phyloP scores from a whole-genome alignment of 2,797 vertebrate species.

The Spondyliosoma cantharus region DNA sequence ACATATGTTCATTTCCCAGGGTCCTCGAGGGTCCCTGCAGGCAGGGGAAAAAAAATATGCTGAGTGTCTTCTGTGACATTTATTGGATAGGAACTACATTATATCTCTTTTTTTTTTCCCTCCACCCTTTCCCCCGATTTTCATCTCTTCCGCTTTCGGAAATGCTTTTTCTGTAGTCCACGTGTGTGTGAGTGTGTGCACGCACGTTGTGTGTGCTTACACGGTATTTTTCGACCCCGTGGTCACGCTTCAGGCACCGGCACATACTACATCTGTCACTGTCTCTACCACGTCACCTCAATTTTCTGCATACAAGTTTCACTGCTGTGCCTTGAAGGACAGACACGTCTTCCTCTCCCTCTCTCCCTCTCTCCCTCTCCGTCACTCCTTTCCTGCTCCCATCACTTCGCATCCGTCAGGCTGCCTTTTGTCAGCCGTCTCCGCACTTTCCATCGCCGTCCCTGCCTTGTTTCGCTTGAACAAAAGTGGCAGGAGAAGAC shows the following conservation, averaged over 20 bases:
- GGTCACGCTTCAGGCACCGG: constrained; percentile 78
- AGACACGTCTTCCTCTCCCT: constrained; percentile 53
- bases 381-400: constrained; percentile 61
- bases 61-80: constrained; percentile 83
- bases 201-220: constrained; percentile 49
- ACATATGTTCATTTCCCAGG: constrained; percentile 85
- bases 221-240: constrained; percentile 65
- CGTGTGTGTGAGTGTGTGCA: constrained; percentile 4
- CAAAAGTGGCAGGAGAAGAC: constrained; percentile 13
- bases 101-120: constrained; percentile 59
- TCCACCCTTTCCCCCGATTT: constrained; percentile 51
- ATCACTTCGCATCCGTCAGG: constrained; percentile 67
- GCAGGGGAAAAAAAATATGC: constrained; percentile 76
- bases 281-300: constrained; percentile 74
- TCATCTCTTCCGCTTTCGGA: constrained; percentile 57
- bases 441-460: constrained; percentile 46
- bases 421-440: constrained; percentile 68
- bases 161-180: constrained; percentile 25
- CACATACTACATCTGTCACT: constrained; percentile 79
- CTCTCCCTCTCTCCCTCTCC: constrained; percentile 45
- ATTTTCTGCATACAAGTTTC: constrained; percentile 77
- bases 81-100: constrained; percentile 78
- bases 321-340: constrained; percentile 73
- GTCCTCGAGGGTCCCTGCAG: constrained; percentile 73
- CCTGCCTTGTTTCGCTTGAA: constrained; percentile 37